Base-by-base conservation (phyloP, 2,113 vertebrate species). In the Bufo bufo region DNA sequence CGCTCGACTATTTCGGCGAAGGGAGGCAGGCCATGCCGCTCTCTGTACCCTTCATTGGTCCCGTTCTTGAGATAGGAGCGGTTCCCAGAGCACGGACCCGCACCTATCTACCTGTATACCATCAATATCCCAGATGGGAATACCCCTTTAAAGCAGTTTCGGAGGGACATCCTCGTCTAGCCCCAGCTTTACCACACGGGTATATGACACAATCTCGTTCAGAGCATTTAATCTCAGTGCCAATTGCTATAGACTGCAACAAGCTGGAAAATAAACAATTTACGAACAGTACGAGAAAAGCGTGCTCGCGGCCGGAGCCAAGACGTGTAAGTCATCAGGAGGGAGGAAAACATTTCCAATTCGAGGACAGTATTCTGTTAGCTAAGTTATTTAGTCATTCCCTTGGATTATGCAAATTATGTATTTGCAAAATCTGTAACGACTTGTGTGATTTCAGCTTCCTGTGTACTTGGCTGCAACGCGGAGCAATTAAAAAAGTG, bases 351-450 rank as follows among this genome's bases (percentile, higher is more conserved):
- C 71, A 74, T 74, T 47, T 6, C 8, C 14, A 47, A 49, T 74
- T 20, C 43, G 77, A 56, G 54, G 77, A 43, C 20, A 33, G 77
- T 17, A 23, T 47, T 43, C 71, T 74, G 71, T 74, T 19, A 74
- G 71, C 71, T 17, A 17, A 14, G 4, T 33, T 71, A 12, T 43
- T 71, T 43, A 43, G 14, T 74, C 16, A 74, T 16, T 74, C 71
- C 3, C 43, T 74, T 74, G 77, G 77, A 58, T 79, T 54, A 79
- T 54, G 54, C 50, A 79, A 79, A 79, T 79, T 23, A 52, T 79
- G 56, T 79, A 79, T 79, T 79, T 79, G 19, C 50, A 56, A 49
- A 74, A 74, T 47, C 71, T 74, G 43, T 74, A 74, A 74, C 69
- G 14, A 71, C 23, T 71, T 43, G 71, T 19, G 45, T 17, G 10